These are phyloP conservation scores for Pipra filicauda DNA, from an alignment of 2,113 vertebrate genomes.

Conservation along the genomic window DNA sequence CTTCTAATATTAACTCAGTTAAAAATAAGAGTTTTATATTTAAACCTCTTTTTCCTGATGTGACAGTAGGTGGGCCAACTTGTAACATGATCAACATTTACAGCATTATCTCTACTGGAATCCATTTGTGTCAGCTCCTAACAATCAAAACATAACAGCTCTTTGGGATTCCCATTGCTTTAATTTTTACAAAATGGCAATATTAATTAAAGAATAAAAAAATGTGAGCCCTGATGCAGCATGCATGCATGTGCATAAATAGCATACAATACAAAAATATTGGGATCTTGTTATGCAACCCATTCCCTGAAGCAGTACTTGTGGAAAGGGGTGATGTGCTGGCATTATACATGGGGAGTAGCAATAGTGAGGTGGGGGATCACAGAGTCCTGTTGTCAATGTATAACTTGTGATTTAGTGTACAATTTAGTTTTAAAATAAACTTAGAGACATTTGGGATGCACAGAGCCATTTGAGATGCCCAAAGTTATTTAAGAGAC, in stretches of 20 bases:
- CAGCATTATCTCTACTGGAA: slow-evolving; percentile 26
- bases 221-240: neutral
- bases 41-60: slow-evolving; percentile 27
- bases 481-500: neutral
- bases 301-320: neutral
- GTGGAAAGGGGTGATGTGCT: neutral
- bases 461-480: neutral
- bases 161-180: neutral
- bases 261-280: neutral
- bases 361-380: neutral
- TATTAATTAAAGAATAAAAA: neutral
- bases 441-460: neutral
- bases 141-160: slow-evolving; percentile 1
- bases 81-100: slow-evolving; percentile 19
- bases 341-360: fast-evolving
- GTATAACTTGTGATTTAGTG: neutral
- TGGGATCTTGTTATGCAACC: neutral
- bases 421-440: neutral
- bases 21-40: slow-evolving; percentile 37
- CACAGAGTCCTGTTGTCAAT: neutral
- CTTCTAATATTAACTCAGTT: neutral
- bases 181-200: neutral
- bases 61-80: slow-evolving; percentile 26
- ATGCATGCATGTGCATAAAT: neutral
- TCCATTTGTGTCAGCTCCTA: neutral